These are phyloP conservation scores for Mythimna vitellina DNA, from an alignment of 2,888 invertebrate genomes.

Conservation along the genomic window DNA sequence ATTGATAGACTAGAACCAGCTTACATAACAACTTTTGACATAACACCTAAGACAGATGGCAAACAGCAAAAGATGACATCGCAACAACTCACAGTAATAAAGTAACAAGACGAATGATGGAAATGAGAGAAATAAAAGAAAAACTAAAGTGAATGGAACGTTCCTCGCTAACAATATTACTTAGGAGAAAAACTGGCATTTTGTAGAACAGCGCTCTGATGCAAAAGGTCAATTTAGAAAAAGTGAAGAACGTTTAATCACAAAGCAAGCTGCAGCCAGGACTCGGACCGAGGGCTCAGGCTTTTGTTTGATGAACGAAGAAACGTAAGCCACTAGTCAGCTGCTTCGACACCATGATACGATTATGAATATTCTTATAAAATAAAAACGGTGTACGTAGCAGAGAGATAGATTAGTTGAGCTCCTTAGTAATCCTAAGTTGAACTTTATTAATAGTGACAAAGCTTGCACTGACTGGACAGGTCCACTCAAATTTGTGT, in stretches of 20 bases:
- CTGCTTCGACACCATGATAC: neutral
- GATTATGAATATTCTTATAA: neutral
- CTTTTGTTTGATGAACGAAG: conserved; percentile 38
- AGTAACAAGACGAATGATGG: conserved; percentile 40
- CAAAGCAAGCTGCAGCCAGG: conserved; percentile 33
- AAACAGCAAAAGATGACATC: conserved; percentile 30
- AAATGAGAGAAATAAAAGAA: conserved; percentile 46
- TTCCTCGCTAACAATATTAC: conserved; percentile 58
- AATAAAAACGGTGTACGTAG: neutral
- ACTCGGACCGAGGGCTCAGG: neutral
- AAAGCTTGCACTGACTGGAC: too few species aligned
- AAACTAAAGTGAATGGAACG: conserved; percentile 43
- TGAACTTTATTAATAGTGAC: too few species aligned
- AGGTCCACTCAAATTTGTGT: too few species aligned
- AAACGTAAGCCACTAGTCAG: neutral
- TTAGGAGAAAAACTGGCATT: conserved; percentile 49
- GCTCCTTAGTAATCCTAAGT: too few species aligned
- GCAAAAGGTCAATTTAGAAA: conserved; percentile 59
- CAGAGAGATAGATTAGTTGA: too few species aligned
- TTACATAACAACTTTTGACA: too few species aligned
- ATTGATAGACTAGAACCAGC: neutral
- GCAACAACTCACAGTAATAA: conserved; percentile 35
- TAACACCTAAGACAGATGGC: neutral
- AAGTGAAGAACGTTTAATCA: conserved; percentile 58
- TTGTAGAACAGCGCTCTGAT: conserved; percentile 39